phyloP scores from a whole-genome alignment of 2,113 vertebrate genomes.

The Leucosticte australis region DNA sequence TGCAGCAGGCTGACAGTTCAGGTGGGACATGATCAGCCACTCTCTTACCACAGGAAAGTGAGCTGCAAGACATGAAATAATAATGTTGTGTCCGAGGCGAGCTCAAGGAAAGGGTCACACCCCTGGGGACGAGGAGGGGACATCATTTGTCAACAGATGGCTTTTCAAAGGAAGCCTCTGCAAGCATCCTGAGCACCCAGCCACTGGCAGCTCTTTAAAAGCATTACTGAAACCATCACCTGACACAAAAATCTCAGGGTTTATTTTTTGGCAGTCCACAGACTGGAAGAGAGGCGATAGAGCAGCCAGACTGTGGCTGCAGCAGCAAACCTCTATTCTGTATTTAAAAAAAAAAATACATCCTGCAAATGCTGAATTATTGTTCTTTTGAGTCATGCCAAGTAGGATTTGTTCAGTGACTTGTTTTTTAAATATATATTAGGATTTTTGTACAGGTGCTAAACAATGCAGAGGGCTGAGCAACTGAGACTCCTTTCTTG shows the following conservation, averaged over 20 bases:
- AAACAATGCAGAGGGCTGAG: not conserved
- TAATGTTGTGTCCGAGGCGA: not conserved
- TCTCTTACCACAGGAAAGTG: not conserved
- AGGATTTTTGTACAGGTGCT: not conserved
- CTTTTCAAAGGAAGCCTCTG: not conserved
- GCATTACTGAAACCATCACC: not conserved
- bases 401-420: not conserved
- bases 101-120: not conserved
- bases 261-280: not conserved
- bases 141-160: not conserved
- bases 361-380: not conserved
- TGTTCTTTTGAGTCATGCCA: not conserved
- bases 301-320: not conserved
- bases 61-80: not conserved
- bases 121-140: not conserved
- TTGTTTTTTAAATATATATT: not conserved
- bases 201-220: not conserved
- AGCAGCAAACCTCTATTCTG: not conserved
- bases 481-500: not conserved
- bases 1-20: not conserved
- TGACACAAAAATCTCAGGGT: not conserved
- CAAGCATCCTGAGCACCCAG: not conserved
- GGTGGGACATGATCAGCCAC: not conserved
- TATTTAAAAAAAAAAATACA: not conserved
- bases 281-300: not conserved